These are phyloP conservation scores for Eupristina koningsbergeri DNA, from an alignment of 1,140 invertebrate species.

Conservation along the genomic window DNA sequence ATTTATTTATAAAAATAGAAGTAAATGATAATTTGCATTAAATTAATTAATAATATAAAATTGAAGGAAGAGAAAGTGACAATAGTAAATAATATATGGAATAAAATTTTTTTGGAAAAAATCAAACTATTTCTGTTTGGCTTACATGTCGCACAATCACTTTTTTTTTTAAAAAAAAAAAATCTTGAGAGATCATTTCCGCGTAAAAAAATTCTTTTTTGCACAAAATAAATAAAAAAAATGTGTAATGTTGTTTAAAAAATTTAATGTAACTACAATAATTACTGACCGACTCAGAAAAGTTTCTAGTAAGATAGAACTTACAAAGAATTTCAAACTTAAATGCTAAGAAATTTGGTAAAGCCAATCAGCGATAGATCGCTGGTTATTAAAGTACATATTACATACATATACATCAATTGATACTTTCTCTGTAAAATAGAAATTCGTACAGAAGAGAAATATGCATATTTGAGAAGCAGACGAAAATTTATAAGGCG, in stretches of 20 bases:
- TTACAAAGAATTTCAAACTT: constrained; percentile 42
- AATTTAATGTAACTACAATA: constrained; percentile 4
- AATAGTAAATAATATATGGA: constrained; percentile 47
- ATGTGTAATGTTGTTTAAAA: constrained; percentile 1
- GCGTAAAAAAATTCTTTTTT: constrained; percentile 9
- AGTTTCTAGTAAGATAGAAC: constrained; percentile 21
- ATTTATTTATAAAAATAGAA: constrained; percentile 43
- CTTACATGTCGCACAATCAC: neutral
- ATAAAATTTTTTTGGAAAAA: constrained; percentile 44
- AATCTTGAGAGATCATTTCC: constrained; percentile 19
- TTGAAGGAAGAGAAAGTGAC: constrained; percentile 28
- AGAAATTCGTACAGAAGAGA: no score
- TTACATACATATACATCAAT: constrained; percentile 38
- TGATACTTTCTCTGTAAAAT: constrained; percentile 30
- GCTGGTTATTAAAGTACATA: constrained; percentile 14
- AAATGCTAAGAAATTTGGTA: constrained; percentile 59
- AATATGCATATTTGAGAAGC: constrained; percentile 22
- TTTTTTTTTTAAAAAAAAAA: constrained; percentile 12
- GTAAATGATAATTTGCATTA: constrained; percentile 33
- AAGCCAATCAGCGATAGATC: constrained; percentile 52
- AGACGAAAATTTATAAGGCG: constrained; percentile 22
- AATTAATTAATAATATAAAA: constrained; percentile 32
- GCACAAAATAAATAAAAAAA: constrained; percentile 39
- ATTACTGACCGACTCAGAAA: constrained; percentile 38
- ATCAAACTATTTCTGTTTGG: constrained; percentile 26